Base-by-base conservation (phyloP, 1,140 invertebrate species). In the Dolichoris vasculosae region DNA sequence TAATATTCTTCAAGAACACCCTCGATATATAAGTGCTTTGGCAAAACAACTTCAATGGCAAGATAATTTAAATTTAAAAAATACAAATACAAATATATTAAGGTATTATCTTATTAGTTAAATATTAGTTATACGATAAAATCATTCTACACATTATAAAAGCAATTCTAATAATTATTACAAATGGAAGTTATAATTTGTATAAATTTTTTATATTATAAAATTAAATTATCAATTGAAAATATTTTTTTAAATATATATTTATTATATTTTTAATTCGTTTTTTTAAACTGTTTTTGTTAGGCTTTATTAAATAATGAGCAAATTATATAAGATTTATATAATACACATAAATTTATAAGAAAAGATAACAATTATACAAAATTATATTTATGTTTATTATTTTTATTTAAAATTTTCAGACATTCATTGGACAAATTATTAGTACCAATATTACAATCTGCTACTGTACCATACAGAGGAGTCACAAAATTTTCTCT, bases 401-500 rank as follows among this genome's bases (percentile, higher is more conserved):
- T n/a, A 64, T 3, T 64, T 64, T 38, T 46, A 73, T 73, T 73
- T 86, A 78, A 71, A 83, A 81, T 35, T 88, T 88, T 64, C 73
- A 76, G 83, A 79, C 30, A 73, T 86, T 8, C 51, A 55, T 7
- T 73, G 63, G 82, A 77, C 93, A 82, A 90, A 91, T 80, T 89
- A 92, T 23, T 88, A 89, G 67, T 81, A 87, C 83, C 69, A 32
- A 67, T 90, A 55, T 90, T 87, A 32, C 84, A 87, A 48, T 13
- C 35, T 77, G 83, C 79, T 43, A 51, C 77, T 82, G 86, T 90
- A 38, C 88, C 89, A 46, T 76, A 85, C 0, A 94, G 96, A 89
- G 94, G 93, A 23, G 89, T 97, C 6, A 96, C 94, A 7, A 97
- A 97, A 92, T 97, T 95, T 90, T 96, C 96, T 32, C 88, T 95